Conservation (phyloP, 2,888 invertebrate genomes). For the Scrobipalpa atriplicella region DNA sequence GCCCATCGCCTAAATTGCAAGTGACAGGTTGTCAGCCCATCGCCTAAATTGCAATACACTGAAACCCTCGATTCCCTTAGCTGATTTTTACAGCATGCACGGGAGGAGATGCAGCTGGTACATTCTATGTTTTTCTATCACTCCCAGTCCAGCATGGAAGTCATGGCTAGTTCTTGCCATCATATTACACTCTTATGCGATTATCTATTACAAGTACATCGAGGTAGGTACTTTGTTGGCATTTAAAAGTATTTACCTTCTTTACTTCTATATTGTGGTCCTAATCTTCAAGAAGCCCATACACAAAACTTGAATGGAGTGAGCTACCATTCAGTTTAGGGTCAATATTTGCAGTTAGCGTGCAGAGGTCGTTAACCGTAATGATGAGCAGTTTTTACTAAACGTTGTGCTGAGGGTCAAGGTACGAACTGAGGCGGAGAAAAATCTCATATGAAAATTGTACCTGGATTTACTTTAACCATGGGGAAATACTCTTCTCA, state of each 20-base stretch:
- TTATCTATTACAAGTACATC: neutral
- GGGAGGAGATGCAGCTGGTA: too few species aligned
- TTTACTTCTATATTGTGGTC: neutral
- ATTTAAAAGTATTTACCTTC: neutral
- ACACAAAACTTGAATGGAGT: slow-evolving; percentile 26
- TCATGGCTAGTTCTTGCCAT: slow-evolving; percentile 26
- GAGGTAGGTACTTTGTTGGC: neutral
- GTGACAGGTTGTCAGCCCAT: too few species aligned
- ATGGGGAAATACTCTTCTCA: too few species aligned
- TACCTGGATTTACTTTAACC: too few species aligned
- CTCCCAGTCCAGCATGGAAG: too few species aligned
- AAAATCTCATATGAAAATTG: neutral
- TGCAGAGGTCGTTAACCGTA: slow-evolving; percentile 50
- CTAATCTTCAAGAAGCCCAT: neutral
- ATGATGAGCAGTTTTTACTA: slow-evolving; percentile 43
- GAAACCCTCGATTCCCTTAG: too few species aligned
- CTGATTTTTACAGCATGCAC: too few species aligned
- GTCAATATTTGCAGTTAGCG: slow-evolving; percentile 48
- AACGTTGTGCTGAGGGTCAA: slow-evolving; percentile 33
- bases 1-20: too few species aligned
- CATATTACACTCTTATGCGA: slow-evolving; percentile 36
- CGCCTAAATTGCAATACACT: too few species aligned
- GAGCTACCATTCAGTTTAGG: slow-evolving; percentile 38
- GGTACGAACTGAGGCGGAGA: neutral
- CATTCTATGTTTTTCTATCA: too few species aligned